These are phyloP conservation scores for Trichosurus vulpecula DNA, from an alignment of 2,797 vertebrate species.

Conservation along the genomic window DNA sequence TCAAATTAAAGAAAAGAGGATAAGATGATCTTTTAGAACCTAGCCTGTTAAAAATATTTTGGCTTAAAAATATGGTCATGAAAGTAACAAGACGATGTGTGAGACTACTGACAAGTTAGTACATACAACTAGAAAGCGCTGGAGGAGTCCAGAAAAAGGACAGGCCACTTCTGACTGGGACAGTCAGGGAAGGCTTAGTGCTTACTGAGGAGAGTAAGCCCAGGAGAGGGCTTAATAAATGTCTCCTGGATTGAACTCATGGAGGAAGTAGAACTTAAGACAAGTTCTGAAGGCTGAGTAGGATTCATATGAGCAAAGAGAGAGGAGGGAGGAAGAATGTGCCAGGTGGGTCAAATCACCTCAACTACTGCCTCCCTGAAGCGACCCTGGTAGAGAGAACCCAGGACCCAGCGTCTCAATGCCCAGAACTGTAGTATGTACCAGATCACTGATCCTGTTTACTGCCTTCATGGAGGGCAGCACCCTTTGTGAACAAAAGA, in stretches of 20 bases:
- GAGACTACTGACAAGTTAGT: background rate
- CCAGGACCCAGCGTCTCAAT: background rate
- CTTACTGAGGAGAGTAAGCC: background rate
- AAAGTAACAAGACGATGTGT: background rate
- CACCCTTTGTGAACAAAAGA: background rate
- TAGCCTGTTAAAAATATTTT: background rate
- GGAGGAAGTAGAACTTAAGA: background rate
- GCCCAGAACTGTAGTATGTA: background rate
- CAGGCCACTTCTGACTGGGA: background rate
- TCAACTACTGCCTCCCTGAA: background rate
- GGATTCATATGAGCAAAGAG: background rate
- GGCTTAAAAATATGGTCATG: background rate
- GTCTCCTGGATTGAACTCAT: background rate
- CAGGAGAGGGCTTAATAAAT: background rate
- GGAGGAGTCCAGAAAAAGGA: background rate
- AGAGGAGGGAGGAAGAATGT: background rate
- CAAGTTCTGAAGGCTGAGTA: background rate
- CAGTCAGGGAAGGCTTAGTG: background rate
- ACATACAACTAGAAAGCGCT: background rate
- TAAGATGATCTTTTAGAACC: background rate
- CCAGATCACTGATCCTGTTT: background rate
- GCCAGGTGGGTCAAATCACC: background rate
- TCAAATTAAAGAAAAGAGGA: background rate
- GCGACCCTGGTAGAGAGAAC: background rate
- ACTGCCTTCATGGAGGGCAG: background rate